Conservation (phyloP, 2,113 vertebrate genomes). For the Pyrgilauda ruficollis region DNA sequence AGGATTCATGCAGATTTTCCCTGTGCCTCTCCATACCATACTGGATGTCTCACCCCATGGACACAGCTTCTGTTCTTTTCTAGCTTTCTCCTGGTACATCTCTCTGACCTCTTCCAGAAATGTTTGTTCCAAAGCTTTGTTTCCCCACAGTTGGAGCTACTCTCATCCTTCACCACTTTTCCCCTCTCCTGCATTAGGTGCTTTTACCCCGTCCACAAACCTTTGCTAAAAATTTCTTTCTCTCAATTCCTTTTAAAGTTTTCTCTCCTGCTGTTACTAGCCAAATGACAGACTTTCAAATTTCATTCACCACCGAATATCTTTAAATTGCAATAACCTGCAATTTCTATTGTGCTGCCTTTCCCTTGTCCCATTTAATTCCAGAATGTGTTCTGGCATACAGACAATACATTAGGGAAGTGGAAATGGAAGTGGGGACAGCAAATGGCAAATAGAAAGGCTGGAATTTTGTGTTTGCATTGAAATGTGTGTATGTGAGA, state of each 20-base stretch:
- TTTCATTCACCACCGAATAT: not conserved
- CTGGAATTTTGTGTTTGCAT: not conserved
- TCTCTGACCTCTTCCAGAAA: not conserved
- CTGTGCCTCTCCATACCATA: not conserved
- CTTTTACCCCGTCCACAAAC: not conserved
- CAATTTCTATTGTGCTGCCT: not conserved
- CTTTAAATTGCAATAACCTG: not conserved
- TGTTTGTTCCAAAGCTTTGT: not conserved
- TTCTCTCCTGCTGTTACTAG: not conserved
- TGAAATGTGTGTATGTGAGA: not conserved
- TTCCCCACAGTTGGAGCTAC: not conserved
- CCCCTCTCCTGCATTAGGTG: not conserved
- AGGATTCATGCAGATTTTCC: not conserved
- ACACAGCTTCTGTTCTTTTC: not conserved
- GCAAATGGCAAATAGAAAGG: not conserved
- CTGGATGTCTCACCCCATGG: not conserved
- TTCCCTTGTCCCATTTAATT: constrained; percentile 30
- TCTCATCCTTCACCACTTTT: not conserved
- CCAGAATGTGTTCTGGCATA: not conserved
- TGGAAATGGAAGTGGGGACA: not conserved
- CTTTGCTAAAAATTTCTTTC: not conserved
- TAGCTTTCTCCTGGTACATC: not conserved
- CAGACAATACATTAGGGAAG: not conserved
- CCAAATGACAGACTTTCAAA: not conserved
- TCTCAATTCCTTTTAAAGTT: not conserved